A percentile compares a stretch with the other conserved stretches of the same genome.
These are phyloP conservation scores for Drosophila histrio DNA, from an alignment of 2,888 invertebrate species.

Conservation along the genomic window DNA sequence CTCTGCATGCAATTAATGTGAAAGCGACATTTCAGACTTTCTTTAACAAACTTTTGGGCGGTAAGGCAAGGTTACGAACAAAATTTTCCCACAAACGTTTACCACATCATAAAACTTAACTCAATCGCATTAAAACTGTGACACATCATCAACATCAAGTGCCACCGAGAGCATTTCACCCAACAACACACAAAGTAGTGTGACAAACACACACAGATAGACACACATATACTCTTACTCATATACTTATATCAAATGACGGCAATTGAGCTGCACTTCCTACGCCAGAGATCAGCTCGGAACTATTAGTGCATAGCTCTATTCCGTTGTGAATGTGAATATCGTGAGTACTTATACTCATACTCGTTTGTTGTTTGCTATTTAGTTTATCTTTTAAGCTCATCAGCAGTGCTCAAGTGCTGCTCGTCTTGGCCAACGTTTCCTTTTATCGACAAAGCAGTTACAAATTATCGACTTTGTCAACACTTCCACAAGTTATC, in stretches of 20 bases:
- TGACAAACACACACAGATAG: slow-evolving; percentile 8
- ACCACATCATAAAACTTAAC: slow-evolving; percentile 76
- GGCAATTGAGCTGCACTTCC: slow-evolving; percentile 67
- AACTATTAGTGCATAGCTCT: slow-evolving; percentile 65
- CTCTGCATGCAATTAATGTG: slow-evolving; percentile 70
- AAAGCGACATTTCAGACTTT: slow-evolving; percentile 74
- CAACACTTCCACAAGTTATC: slow-evolving; percentile 46
- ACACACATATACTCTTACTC: slow-evolving; percentile 4
- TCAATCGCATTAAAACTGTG: slow-evolving; percentile 78
- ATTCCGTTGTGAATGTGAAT: slow-evolving; percentile 5
- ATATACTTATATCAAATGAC: slow-evolving; percentile 36
- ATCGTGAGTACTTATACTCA: slow-evolving; percentile 18
- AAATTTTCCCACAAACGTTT: slow-evolving; percentile 70
- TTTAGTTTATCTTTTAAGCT: slow-evolving; percentile 76
- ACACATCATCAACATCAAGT: slow-evolving; percentile 78
- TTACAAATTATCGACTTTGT: slow-evolving; percentile 70
- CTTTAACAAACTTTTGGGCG: slow-evolving; percentile 31
- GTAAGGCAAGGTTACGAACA: not conserved
- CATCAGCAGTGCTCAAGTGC: slow-evolving; percentile 72
- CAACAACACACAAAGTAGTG: slow-evolving; percentile 15
- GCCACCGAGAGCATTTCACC: slow-evolving; percentile 69
- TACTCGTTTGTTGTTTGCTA: slow-evolving; percentile 53
- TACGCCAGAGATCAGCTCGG: slow-evolving; percentile 37
- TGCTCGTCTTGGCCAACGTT: slow-evolving; percentile 39
- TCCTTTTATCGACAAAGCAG: slow-evolving; percentile 62